These are phyloP conservation scores for Tangachromis dhanisi DNA, from an alignment of 2,113 vertebrate genomes.

Conservation along the genomic window DNA sequence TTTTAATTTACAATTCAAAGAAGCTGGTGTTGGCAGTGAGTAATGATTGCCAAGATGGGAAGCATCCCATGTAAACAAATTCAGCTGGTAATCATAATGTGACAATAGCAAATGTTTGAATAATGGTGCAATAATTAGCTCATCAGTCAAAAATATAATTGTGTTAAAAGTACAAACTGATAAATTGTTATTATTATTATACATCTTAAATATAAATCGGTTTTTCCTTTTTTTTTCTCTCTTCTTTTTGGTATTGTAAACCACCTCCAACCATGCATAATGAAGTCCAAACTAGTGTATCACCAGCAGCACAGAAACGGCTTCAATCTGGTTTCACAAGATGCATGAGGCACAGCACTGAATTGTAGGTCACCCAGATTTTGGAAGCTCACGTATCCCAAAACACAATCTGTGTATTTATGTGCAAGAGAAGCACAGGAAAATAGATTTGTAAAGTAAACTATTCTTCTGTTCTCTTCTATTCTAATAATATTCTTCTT, in stretches of 20 bases:
- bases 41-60: neutral
- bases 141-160: neutral
- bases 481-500: neutral
- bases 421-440: neutral
- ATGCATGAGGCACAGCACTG: neutral
- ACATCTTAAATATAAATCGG: rapidly evolving
- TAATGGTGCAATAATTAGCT: neutral
- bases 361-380: neutral
- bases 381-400: neutral
- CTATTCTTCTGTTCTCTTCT: neutral
- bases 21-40: neutral
- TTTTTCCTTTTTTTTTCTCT: neutral
- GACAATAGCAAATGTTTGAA: neutral
- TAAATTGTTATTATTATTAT: neutral
- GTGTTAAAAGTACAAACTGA: neutral
- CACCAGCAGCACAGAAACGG: neutral
- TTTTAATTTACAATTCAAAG: neutral
- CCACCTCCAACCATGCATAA: neutral
- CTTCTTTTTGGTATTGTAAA: neutral
- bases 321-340: neutral
- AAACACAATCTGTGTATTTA: neutral
- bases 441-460: neutral
- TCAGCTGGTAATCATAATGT: neutral
- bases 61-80: neutral
- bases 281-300: neutral